Evolutionary conservation across 2,113 vertebrate species (phyloP), one percentile per base, ranked within the genome.

Genomic region (Dolichallabes microphthalmus): DNA sequence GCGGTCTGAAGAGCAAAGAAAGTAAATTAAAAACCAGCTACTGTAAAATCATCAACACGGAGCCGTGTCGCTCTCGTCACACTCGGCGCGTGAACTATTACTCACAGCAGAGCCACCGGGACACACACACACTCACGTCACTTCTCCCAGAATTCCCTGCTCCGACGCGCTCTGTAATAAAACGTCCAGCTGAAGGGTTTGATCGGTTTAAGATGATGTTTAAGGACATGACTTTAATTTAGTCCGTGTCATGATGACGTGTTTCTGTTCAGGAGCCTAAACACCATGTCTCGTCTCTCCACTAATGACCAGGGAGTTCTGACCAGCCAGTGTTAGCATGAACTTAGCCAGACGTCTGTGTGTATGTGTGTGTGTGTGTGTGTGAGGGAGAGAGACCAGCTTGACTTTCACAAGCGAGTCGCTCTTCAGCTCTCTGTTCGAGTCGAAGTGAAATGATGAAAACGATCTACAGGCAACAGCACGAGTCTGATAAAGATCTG

Each of bases 401-500:
- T 92, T 80, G 87, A 77, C 87, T 89, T 73, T 39, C 90, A 82
- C 86, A 87, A 90, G 90, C 58, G 82, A 86, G 87, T 88, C 88
- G 89, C 86, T 83, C 73, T 89, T 35, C 13, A 32, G 32, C 32
- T 80, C 52, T 80, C 91, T 91, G 88, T 93, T 92, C 90, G 90
- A 92, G 90, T 91, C 87, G 88, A 74, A 87, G 89, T 86, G 82
- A 92, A 90, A 93, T 93, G 79, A 92, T 85, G 85, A 91, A 89
- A 89, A 89, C 82, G 88, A 94, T 93, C 92, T 81, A 66, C 90
- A 90, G 90, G 91, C 90, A 91, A 92, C 80, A 79, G 87, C 92
- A 91, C 88, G 77, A 85, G 73, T 83, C 86, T 87, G 93, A 94
- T 92, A 90, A 81, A 64, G 88, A 95, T 94, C 92, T 92, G 81